Base-by-base conservation (phyloP, 2,888 invertebrate species). In the Resseliella maxima region DNA sequence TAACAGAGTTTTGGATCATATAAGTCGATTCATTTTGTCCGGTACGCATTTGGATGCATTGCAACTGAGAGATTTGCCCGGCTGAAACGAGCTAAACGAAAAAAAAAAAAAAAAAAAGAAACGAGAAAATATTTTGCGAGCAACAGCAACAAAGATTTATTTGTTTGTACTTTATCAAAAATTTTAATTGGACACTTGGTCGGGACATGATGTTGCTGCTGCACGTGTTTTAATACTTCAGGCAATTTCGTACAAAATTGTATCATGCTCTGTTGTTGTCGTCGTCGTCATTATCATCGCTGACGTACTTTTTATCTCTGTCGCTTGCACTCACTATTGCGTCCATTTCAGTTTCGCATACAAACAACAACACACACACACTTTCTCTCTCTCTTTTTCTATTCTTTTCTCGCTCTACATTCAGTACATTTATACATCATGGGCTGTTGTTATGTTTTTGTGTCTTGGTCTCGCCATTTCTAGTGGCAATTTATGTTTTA, bases 111-210 rank as follows among this genome's bases (percentile, higher is more conserved):
- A 50, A 15, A 15, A 50, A 15, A 50, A n/a, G n/a, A n/a, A n/a
- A n/a, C n/a, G n/a, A n/a, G n/a, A n/a, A n/a, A 31, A 72, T 72
- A 72, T 72, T 72, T 72, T 72, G 72, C 72, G 35, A 72, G n/a
- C 72, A 72, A 72, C 72, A 31, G 72, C 72, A 72, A 31, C 31
- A 72, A 72, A 72, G 72, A 72, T 72, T 72, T 72, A 72, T 72
- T 72, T 72, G 72, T 72, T 72, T 72, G 72, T 72, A 72, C 72
- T 72, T 72, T 72, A 72, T 72, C 72, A 72, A 72, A 72, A 72
- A 72, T 31, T 72, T 72, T 72, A 72, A 72, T 72, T 72, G 72
- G 72, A 72, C 72, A 72, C 72, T 72, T 72, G 72, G 72, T 72
- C 31, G 72, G 72, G 72, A 72, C 72, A 72, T 72, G 72, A 72